Base-by-base conservation (phyloP, 2,888 invertebrate species). In the Aspidiotus rigidus region DNA sequence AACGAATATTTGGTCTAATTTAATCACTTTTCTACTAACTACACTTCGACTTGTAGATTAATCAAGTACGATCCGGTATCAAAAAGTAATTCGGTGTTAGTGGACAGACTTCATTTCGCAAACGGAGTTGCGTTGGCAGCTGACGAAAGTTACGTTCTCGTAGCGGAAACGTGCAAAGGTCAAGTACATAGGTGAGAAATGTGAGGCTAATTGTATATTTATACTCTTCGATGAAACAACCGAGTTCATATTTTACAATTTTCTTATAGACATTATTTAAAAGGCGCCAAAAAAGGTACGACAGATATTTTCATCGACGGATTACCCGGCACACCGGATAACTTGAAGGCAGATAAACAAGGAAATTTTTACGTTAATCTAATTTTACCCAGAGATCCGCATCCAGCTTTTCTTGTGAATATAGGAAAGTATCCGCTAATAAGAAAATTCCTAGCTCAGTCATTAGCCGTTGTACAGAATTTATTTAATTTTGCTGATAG, bases 91-190 rank as follows among this genome's bases (percentile, higher is more conserved):
- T 84, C 82, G 75, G 88, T 93, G 3, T 78, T 97, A 41, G 76
- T 91, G 1, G 84, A 88, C 72, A 83, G 88, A 61, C 75, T 98
- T 0, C 85, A 84, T 78, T 94, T 96, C 79, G 83, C 96, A 0
- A 99, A 98, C 79, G 97, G 97, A 15, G 78, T 98, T 39, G 85
- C 83, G 64, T 75, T 97, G 0, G 89, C 92, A 13, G 84, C 86
- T 7, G 87, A 92, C 75, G 88, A 90, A 77, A 86, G 89, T 71
- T 92, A 88, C 75, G 77, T 97, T 5, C 78, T 98, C 40, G 85
- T 95, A 0, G 79, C 85, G 1, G 97, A 97, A 79, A 85, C 87
- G 0, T 76, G 78, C 6, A 80, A 79, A 7, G 83, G 82, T 67
- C 83, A 89, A 72, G 79, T 96, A n/a, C 75, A 82, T 7, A 88